Percentiles rank a stretch among this genome's conserved stretches.
These are phyloP conservation scores for Coilia nasus DNA, from an alignment of 2,797 vertebrate species.

Conservation along the genomic window DNA sequence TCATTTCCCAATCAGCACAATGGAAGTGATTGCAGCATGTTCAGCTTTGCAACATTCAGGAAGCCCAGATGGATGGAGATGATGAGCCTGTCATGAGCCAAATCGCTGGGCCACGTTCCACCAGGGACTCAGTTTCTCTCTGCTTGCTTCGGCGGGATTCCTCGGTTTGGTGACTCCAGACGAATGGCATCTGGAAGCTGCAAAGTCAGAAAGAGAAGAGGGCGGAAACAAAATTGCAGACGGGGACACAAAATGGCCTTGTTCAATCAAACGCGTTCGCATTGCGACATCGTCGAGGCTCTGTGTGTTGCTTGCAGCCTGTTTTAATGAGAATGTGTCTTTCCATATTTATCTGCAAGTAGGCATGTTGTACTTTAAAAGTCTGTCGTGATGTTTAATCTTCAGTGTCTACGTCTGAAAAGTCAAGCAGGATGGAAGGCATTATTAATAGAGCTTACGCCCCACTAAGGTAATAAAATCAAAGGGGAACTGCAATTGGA, in stretches of 20 bases:
- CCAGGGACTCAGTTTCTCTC: background rate
- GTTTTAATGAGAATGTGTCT: background rate
- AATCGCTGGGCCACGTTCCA: background rate
- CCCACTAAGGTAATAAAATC: background rate
- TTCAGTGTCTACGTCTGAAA: background rate
- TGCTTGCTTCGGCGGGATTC: background rate
- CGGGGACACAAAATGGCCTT: background rate
- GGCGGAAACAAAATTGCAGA: background rate
- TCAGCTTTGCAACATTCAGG: background rate
- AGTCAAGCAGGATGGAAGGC: background rate
- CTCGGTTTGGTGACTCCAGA: background rate
- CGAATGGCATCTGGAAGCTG: background rate
- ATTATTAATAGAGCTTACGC: background rate
- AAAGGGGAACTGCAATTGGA: background rate
- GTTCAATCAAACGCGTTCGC: background rate
- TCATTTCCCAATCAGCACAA: background rate
- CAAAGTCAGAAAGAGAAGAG: background rate
- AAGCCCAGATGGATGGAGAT: constrained; percentile 5
- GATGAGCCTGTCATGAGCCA: background rate
- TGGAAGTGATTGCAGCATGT: background rate
- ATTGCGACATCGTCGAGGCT: background rate
- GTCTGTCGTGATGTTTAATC: background rate
- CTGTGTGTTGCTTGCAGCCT: background rate
- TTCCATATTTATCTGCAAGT: background rate
- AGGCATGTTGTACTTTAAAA: background rate